These are phyloP conservation scores for Watsonalla cultraria DNA, from an alignment of 2,888 invertebrate genomes.

Conservation along the genomic window DNA sequence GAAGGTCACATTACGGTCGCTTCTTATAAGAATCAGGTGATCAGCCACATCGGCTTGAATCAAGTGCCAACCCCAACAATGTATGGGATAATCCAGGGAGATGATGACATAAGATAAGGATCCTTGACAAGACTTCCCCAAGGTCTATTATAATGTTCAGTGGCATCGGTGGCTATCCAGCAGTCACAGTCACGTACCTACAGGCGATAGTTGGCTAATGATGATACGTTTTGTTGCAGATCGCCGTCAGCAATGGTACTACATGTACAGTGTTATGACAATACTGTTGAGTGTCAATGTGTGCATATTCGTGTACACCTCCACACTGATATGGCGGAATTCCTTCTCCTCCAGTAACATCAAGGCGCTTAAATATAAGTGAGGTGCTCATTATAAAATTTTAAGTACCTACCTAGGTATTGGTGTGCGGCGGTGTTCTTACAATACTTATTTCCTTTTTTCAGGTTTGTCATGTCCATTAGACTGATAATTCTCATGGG, in stretches of 20 bases:
- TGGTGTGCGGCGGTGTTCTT: neutral
- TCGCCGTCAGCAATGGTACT: constrained; percentile 74
- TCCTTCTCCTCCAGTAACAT: constrained; percentile 64
- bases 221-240: constrained; percentile 39
- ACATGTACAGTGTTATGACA: constrained; percentile 83
- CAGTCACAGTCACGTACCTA: too few relatives aligned
- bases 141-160: too few relatives aligned
- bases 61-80: too few relatives aligned
- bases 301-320: constrained; percentile 79
- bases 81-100: too few relatives aligned
- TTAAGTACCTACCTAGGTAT: neutral
- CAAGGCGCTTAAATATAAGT: constrained; percentile 76
- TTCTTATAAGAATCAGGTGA: too few relatives aligned
- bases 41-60: too few relatives aligned
- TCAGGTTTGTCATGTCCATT: constrained; percentile 78
- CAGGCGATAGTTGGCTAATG: too few relatives aligned
- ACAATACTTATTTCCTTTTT: constrained; percentile 20
- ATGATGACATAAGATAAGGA: too few relatives aligned
- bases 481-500: constrained; percentile 83
- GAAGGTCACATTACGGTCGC: too few relatives aligned
- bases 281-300: constrained; percentile 77
- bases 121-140: too few relatives aligned
- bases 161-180: too few relatives aligned
- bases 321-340: constrained; percentile 74
- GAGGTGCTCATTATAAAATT: constrained; percentile 18